phyloP scores from a whole-genome alignment of 2,888 invertebrate species.

The Cataglyphis rosenhaueri region DNA sequence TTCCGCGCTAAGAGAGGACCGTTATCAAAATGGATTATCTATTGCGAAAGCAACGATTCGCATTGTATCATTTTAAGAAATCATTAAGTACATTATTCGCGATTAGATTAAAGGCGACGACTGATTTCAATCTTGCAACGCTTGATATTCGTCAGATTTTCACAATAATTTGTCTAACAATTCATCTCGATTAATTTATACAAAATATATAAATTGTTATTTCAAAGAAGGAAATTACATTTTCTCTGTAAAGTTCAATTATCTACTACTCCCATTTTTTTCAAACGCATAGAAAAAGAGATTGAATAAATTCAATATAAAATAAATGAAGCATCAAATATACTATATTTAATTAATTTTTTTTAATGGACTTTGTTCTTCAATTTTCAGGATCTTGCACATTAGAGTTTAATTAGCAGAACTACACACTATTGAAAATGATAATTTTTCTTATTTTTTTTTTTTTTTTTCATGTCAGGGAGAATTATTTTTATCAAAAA shows the following conservation, averaged over 20 bases:
- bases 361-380: background rate
- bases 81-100: slow-evolving; percentile 47
- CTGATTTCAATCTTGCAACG: slow-evolving; percentile 13
- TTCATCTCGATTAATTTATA: background rate
- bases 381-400: background rate
- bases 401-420: background rate
- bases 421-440: background rate
- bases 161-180: background rate
- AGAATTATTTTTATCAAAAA: background rate
- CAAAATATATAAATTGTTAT: background rate
- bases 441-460: background rate
- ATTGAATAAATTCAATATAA: background rate
- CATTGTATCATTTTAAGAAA: slow-evolving; percentile 34
- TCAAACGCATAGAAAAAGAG: background rate
- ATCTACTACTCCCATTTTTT: background rate
- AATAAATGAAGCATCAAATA: background rate
- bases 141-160: slow-evolving; percentile 8
- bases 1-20: background rate
- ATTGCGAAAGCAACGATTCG: background rate
- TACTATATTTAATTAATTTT: background rate
- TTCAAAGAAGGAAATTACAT: background rate
- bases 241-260: background rate
- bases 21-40: slow-evolving; percentile 38
- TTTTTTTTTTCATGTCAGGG: background rate
- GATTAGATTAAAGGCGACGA: slow-evolving; percentile 29